Percentiles rank a stretch among this genome's conserved stretches.
These are phyloP conservation scores for Spicauda simplicius DNA, from an alignment of 2,888 invertebrate genomes.

Conservation along the genomic window DNA sequence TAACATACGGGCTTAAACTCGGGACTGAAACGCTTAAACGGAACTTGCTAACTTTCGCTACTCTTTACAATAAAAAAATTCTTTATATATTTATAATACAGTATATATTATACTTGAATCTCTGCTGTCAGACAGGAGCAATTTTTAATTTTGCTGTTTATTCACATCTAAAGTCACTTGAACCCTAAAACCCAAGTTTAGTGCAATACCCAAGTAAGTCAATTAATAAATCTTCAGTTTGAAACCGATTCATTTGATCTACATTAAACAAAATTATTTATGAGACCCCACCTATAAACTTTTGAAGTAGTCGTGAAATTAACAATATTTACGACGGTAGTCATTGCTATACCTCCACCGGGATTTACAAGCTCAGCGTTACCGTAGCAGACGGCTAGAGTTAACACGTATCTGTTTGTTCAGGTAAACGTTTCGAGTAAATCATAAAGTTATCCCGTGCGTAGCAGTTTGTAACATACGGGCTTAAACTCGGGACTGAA, in stretches of 20 bases:
- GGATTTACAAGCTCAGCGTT: constrained; percentile 2
- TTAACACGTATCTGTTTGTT: constrained; percentile 19
- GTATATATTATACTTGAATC: too few species aligned
- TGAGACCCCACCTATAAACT: neutral
- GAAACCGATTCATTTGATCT: neutral
- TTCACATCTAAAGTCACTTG: too few species aligned
- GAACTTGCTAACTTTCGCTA: too few species aligned
- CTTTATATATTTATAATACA: too few species aligned
- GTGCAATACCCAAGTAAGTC: too few species aligned
- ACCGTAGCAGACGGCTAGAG: neutral
- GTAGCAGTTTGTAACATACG: constrained; percentile 4
- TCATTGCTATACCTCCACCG: constrained; percentile 10
- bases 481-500: neutral
- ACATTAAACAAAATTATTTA: constrained; percentile 6
- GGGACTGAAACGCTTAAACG: neutral
- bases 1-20: neutral
- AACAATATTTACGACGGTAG: constrained; percentile 15
- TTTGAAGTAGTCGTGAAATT: constrained; percentile 9
- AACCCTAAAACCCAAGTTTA: too few species aligned
- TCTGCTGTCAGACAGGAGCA: too few species aligned
- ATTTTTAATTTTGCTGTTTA: too few species aligned
- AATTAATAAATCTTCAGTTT: neutral
- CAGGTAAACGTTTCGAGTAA: constrained; percentile 28
- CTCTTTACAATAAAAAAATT: too few species aligned
- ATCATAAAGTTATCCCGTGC: constrained; percentile 24